Conservation (phyloP, 2,888 invertebrate genomes). For the Clanis bilineata region DNA sequence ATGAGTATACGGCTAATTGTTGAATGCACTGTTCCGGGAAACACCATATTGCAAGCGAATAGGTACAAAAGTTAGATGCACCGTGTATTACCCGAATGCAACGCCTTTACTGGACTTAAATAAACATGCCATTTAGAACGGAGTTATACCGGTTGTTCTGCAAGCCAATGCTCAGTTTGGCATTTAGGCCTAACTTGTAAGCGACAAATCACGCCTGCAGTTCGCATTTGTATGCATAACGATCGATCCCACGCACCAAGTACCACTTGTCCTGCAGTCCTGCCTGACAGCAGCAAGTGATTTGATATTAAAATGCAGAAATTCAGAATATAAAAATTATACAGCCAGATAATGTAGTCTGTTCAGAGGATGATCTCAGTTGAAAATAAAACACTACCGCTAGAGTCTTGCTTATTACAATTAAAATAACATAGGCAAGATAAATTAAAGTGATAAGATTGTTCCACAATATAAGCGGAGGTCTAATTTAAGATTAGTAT, state of each 20-base stretch:
- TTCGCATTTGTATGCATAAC: conserved; percentile 57
- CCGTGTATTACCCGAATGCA: not conserved
- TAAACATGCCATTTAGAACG: conserved; percentile 22
- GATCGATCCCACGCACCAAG: conserved; percentile 67
- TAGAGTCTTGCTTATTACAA: not conserved
- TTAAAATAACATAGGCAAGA: not conserved
- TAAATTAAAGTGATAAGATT: not conserved
- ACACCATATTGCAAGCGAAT: conserved; percentile 25
- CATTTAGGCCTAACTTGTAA: conserved; percentile 43
- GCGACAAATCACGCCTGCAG: conserved; percentile 59
- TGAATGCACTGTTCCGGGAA: conserved; percentile 60
- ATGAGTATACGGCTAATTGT: conserved; percentile 61
- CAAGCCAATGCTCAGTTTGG: conserved; percentile 41
- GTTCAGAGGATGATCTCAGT: no score
- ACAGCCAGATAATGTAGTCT: no score
- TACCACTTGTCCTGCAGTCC: conserved; percentile 48
- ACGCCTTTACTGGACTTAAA: not conserved
- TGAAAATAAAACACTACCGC: not conserved
- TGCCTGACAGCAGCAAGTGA: not conserved
- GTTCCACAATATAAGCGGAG: not conserved
- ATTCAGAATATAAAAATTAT: not conserved
- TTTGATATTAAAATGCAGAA: not conserved
- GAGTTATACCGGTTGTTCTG: conserved; percentile 17
- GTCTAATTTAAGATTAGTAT: not conserved
- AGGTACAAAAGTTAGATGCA: not conserved